Evolutionary conservation across 2,888 invertebrate genomes (phyloP).

Genomic region (Tenthredo livida): DNA sequence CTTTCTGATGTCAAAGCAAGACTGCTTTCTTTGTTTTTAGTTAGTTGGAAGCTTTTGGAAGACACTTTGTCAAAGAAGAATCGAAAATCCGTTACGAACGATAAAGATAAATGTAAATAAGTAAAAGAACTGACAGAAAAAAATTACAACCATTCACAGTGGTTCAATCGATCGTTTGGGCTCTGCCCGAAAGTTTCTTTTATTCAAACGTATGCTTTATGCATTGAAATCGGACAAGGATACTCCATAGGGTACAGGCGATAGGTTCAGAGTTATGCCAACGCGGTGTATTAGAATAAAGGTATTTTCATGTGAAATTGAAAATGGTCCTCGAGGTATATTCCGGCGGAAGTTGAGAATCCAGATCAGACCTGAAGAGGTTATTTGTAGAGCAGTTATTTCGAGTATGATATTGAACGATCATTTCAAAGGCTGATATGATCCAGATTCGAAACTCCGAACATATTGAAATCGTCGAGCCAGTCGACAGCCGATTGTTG

Average conservation of each 20-base stretch:
- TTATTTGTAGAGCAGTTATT: not conserved
- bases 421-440: constrained; percentile 6
- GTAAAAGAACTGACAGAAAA: not conserved
- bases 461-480: not conserved
- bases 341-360: not conserved
- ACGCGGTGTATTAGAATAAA: constrained; percentile 5
- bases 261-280: not conserved
- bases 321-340: constrained; percentile 17
- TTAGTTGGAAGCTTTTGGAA: not conserved
- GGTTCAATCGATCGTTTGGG: constrained; percentile 23
- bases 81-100: not conserved
- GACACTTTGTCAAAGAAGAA: not conserved
- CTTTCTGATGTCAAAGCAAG: not conserved
- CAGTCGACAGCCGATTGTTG: not conserved
- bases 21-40: not conserved
- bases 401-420: constrained; percentile 2
- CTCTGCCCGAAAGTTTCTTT: not conserved
- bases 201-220: constrained; percentile 24
- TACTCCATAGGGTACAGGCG: not conserved
- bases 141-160: not conserved
- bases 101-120: not conserved
- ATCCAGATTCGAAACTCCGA: not conserved
- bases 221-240: constrained; percentile 4
- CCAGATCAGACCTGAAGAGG: not conserved
- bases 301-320: constrained; percentile 18